Conservation (phyloP, 2,797 vertebrate species). For the Lophotriccus pileatus region DNA sequence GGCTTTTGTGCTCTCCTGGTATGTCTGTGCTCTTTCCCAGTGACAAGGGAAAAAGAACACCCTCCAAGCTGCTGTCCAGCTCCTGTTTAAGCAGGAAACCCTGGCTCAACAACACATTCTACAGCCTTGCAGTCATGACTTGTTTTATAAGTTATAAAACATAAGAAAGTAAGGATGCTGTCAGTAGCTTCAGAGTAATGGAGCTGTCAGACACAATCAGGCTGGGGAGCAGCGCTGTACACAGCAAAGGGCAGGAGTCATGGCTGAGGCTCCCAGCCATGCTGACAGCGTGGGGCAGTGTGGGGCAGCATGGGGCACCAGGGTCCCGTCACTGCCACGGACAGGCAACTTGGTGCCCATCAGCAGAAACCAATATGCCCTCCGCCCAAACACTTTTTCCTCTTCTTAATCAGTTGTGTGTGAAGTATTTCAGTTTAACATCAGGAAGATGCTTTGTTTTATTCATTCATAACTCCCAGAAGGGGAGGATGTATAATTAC, state of each 20-base stretch:
- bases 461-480: not conserved
- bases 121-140: not conserved
- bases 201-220: not conserved
- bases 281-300: fast-evolving
- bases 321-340: fast-evolving
- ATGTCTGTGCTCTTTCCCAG: not conserved
- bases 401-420: not conserved
- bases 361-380: not conserved
- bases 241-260: not conserved
- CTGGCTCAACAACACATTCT: not conserved
- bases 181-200: not conserved
- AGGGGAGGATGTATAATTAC: not conserved
- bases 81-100: not conserved
- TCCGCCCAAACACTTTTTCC: not conserved
- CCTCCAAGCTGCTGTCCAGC: not conserved
- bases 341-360: not conserved
- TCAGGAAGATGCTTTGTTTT: not conserved
- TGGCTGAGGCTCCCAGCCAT: fast-evolving
- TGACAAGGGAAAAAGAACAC: not conserved
- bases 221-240: not conserved
- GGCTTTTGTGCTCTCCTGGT: not conserved
- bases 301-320: not conserved
- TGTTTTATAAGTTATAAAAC: not conserved
- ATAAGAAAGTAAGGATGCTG: not conserved
- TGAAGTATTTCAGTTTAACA: not conserved